phyloP scores from a whole-genome alignment of 2,888 invertebrate species.

The Argyresthia albistria region DNA sequence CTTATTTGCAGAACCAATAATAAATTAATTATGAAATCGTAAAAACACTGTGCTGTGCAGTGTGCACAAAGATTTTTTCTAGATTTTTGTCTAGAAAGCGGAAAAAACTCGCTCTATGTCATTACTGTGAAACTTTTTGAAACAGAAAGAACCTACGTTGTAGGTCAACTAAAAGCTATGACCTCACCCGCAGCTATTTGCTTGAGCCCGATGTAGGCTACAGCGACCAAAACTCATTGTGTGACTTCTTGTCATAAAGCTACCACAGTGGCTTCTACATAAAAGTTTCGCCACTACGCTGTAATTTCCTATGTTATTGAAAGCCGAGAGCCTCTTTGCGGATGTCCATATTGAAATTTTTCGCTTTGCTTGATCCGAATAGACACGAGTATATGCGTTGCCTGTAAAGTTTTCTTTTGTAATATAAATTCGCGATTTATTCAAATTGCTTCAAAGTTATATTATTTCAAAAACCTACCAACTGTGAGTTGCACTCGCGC shows the following conservation, averaged over 20 bases:
- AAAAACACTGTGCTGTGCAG: no score
- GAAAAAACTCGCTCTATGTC: background rate
- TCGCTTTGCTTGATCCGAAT: slow-evolving; percentile 2
- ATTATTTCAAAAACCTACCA: no score
- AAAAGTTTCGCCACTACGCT: slow-evolving; percentile 36
- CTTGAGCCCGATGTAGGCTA: slow-evolving; percentile 47
- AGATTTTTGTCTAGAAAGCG: background rate
- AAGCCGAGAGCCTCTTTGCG: slow-evolving; percentile 23
- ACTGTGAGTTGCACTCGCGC: no score
- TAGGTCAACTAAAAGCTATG: slow-evolving; percentile 49
- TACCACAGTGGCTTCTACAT: slow-evolving; percentile 25
- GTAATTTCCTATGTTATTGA: slow-evolving; percentile 48
- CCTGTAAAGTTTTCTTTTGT: no score
- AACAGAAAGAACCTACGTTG: slow-evolving; percentile 18
- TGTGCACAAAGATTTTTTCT: no score
- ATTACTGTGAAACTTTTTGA: slow-evolving; percentile 1
- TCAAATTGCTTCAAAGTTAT: no score
- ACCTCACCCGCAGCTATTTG: slow-evolving; percentile 59
- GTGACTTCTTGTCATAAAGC: slow-evolving; percentile 50
- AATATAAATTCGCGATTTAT: no score
- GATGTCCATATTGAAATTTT: slow-evolving; percentile 5
- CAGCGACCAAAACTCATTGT: slow-evolving; percentile 61
- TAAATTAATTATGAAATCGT: no score
- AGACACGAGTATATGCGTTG: background rate
- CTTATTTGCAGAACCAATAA: no score